Percentiles rank a stretch among this genome's conserved stretches.
These are phyloP conservation scores for Grammomys dolichurus DNA, from an alignment of 2,113 vertebrate species.

Conservation along the genomic window DNA sequence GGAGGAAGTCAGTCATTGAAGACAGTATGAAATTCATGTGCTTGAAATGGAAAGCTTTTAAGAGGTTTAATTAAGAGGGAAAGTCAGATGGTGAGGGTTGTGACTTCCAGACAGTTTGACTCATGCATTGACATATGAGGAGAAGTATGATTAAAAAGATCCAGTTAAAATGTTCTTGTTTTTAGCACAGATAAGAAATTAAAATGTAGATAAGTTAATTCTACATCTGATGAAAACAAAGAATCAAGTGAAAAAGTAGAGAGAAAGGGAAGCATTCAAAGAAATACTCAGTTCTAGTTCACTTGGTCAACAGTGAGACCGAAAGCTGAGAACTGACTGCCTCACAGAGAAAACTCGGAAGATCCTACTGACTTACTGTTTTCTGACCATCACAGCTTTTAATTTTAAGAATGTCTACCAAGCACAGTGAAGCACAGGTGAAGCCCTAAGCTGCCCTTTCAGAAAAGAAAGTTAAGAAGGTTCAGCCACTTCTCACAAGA, in stretches of 20 bases:
- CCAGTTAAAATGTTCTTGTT: neutral
- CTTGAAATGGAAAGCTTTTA: neutral
- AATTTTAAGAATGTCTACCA: neutral
- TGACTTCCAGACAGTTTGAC: neutral
- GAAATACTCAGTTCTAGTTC: neutral
- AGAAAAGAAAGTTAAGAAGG: slow-evolving; percentile 37
- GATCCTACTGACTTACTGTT: neutral
- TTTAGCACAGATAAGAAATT: neutral
- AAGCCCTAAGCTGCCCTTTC: neutral
- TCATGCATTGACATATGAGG: neutral
- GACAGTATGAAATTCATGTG: neutral
- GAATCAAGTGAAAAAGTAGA: neutral
- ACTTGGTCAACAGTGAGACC: neutral
- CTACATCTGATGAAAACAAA: neutral
- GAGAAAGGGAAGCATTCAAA: neutral
- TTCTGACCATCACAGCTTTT: neutral
- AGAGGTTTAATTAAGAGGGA: neutral
- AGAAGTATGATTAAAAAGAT: neutral
- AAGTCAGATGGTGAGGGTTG: neutral
- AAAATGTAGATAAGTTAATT: neutral
- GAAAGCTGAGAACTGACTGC: neutral
- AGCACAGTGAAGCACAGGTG: neutral
- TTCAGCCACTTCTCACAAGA: neutral
- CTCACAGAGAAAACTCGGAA: neutral
- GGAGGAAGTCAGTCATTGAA: neutral